Evolutionary conservation across 1,140 invertebrate species (phyloP), one percentile per base, ranked within the genome.

Genomic region (Calephelis virginiensis): DNA sequence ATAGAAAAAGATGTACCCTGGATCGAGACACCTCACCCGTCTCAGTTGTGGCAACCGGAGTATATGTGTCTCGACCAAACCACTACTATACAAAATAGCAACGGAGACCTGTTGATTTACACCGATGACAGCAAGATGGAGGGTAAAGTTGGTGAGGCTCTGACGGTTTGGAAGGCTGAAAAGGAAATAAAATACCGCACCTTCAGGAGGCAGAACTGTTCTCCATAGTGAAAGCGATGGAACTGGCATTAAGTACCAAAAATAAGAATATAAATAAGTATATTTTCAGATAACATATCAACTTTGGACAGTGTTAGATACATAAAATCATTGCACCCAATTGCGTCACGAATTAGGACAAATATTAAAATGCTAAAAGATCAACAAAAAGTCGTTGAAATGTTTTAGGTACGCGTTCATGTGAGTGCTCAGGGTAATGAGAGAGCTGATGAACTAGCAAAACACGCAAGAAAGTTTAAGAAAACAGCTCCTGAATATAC

Each of bases 371-470:
- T 6, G 0, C 5, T 10, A n/a, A 47, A 5, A 5, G 46, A 47
- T 3, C 8, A 5, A 47, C 46, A 14, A 50, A 50, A 37, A 43
- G 7, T 0, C 6, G 6, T 69, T 5, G 17, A 38, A 14, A 45
- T 70, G 12, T 68, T 47, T 47, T 78, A 71, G 76, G 6, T 74
- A 0, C 67, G 48, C 10, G 74, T 74, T 0, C 74, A 78, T n/a
- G 53, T 66, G 7, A 75, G 70, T 0, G 69, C 67, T 0, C 2
- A 11, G 1, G 73, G 78, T 0, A 80, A 77, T 12, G 75, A 80
- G 37, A 69, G 72, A 47, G 75, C 75, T 5, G 78, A 77, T 28
- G 63, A 72, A 8, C 61, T 80, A 6, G 78, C 74, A 1, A 80
- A 74, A 17, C 9, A 53, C 53, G 74, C 74, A 0, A 67, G 73